These are phyloP conservation scores for Caradrina kadenii DNA, from an alignment of 2,888 invertebrate species.

Conservation along the genomic window DNA sequence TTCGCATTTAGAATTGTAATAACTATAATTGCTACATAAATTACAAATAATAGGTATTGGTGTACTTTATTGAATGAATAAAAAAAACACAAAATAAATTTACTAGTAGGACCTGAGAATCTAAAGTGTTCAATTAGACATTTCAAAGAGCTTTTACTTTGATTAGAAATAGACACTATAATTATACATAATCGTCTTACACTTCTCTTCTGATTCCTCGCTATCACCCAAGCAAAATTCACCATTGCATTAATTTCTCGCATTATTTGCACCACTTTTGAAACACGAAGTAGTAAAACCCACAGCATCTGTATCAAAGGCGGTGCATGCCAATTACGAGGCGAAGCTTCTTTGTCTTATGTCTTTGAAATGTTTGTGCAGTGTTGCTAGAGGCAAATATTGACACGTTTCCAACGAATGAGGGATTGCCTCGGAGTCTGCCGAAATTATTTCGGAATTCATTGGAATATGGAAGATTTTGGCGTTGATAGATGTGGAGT, in stretches of 20 bases:
- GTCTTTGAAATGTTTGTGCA: slow-evolving; percentile 64
- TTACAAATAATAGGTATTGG: too few species aligned
- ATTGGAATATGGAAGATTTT: slow-evolving; percentile 25
- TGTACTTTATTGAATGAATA: too few species aligned
- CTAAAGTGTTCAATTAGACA: too few species aligned
- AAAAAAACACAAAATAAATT: too few species aligned
- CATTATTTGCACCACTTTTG: slow-evolving; percentile 37
- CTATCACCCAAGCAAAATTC: slow-evolving; percentile 7
- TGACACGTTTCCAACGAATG: slow-evolving; percentile 71
- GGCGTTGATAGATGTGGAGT: slow-evolving; percentile 3
- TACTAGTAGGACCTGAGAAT: too few species aligned
- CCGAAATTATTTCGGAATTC: slow-evolving; percentile 35
- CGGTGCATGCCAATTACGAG: slow-evolving; percentile 75
- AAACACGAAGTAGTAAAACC: slow-evolving; percentile 40
- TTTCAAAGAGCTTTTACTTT: neutral
- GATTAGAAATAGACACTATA: neutral
- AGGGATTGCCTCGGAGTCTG: slow-evolving; percentile 41
- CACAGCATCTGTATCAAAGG: slow-evolving; percentile 57
- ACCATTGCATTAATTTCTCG: slow-evolving; percentile 35
- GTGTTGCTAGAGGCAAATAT: slow-evolving; percentile 72
- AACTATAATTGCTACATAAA: too few species aligned
- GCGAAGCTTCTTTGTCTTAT: slow-evolving; percentile 72
- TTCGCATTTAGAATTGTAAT: too few species aligned
- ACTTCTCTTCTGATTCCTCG: neutral
- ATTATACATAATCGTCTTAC: neutral